Evolutionary conservation across 2,113 vertebrate genomes (phyloP).

Genomic region (Cryptomyrus ogoouensis): DNA sequence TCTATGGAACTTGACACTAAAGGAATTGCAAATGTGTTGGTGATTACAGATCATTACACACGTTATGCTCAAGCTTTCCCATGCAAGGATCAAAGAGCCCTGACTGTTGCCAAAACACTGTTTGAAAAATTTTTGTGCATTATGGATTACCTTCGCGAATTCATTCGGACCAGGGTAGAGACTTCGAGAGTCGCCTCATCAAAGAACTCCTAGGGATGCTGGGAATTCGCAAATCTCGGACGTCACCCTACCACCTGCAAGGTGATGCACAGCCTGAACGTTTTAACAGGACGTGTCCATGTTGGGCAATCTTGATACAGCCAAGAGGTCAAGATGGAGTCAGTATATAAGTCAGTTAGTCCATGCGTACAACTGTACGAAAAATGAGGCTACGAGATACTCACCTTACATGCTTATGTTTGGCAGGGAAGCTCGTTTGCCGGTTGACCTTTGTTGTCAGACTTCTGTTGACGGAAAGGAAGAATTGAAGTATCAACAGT

Average conservation of each 20-base stretch:
- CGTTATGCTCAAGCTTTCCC: conserved; percentile 7
- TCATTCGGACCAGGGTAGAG: too few relatives aligned
- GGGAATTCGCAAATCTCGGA: neutral
- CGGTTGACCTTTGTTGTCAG: too few relatives aligned
- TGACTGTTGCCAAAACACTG: neutral
- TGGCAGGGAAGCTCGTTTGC: too few relatives aligned
- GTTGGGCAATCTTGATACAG: neutral
- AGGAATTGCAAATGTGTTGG: neutral
- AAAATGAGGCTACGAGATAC: too few relatives aligned
- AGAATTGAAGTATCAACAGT: too few relatives aligned
- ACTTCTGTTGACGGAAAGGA: too few relatives aligned
- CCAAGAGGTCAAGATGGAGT: too few relatives aligned
- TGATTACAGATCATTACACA: neutral
- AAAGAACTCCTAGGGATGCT: neutral
- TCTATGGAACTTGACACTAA: neutral
- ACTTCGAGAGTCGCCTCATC: neutral
- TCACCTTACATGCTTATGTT: too few relatives aligned
- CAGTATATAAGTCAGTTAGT: too few relatives aligned
- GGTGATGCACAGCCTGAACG: neutral
- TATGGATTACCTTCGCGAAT: neutral
- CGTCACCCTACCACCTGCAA: neutral
- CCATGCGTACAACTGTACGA: too few relatives aligned
- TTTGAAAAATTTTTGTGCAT: neutral
- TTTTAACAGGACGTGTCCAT: neutral
- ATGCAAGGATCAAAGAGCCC: neutral